Conservation (phyloP, 2,797 vertebrate genomes). For the Aulostomus chinensis region DNA sequence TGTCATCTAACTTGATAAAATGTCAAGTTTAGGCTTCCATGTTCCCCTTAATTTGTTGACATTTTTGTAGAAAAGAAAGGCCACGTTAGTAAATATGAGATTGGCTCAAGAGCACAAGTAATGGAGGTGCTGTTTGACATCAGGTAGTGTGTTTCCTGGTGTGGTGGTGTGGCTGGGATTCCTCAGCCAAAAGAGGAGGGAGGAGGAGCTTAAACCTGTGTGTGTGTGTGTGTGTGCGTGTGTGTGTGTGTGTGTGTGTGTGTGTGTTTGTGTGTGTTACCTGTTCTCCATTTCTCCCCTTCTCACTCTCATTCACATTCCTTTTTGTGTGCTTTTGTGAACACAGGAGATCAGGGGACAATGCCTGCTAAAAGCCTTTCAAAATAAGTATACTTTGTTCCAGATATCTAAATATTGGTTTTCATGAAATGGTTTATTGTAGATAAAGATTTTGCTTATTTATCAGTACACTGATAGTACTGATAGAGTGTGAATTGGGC, state of each 20-base stretch:
- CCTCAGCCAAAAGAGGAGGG: no score
- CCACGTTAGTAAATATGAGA: no score
- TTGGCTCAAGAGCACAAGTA: no score
- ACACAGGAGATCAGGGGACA: slow-evolving; percentile 53
- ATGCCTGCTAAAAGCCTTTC: slow-evolving; percentile 66
- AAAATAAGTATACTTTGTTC: slow-evolving; percentile 71
- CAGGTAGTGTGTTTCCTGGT: no score
- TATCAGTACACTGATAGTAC: slow-evolving; percentile 58
- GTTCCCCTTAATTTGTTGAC: no score
- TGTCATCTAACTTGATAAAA: slow-evolving; percentile 9
- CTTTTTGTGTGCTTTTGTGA: slow-evolving; percentile 16
- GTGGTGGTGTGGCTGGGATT: no score
- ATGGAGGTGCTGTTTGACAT: no score
- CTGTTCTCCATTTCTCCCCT: no score
- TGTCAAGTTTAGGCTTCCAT: slow-evolving; percentile 3
- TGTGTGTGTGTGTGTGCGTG: background rate
- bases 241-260: background rate
- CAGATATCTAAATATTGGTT: slow-evolving; percentile 77
- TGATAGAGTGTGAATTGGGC: slow-evolving; percentile 71
- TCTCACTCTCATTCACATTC: slow-evolving; percentile 3
- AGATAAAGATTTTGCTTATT: slow-evolving; percentile 77
- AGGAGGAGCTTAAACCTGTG: background rate
- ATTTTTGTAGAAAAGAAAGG: no score
- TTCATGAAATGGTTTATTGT: slow-evolving; percentile 62
- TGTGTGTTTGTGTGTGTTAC: background rate